These are phyloP conservation scores for Aldabrachelys gigantea DNA, from an alignment of 2,113 vertebrate species.

Conservation along the genomic window DNA sequence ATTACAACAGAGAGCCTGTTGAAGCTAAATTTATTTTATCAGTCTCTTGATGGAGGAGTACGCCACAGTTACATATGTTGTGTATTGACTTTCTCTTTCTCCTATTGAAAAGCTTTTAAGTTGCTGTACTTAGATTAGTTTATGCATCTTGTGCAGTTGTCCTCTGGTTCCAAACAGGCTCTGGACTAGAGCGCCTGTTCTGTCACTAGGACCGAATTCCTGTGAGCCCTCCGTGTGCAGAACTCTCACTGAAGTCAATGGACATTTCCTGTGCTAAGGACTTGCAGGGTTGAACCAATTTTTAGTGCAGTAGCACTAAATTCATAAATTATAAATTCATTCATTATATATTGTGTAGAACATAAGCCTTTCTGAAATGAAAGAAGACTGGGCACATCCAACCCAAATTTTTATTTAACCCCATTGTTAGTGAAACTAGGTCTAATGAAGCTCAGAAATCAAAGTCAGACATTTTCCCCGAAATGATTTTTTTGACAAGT, in stretches of 20 bases:
- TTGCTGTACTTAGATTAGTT: background rate
- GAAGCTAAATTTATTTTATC: conserved; percentile 4
- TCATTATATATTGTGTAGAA: too few species aligned
- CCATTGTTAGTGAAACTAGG: background rate
- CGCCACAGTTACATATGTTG: background rate
- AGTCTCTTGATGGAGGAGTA: background rate
- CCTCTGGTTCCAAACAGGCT: background rate
- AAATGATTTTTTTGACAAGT: background rate
- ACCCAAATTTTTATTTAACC: background rate
- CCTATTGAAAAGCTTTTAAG: background rate
- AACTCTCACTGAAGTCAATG: background rate
- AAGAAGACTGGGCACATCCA: background rate
- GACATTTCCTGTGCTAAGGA: background rate
- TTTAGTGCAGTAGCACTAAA: background rate
- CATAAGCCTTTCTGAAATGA: rapidly evolving
- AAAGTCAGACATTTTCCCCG: background rate
- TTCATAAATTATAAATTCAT: background rate
- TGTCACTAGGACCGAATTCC: rapidly evolving
- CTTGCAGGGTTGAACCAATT: background rate
- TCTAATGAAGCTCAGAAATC: background rate
- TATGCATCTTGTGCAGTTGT: background rate
- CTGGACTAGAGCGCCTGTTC: background rate
- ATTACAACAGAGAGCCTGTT: background rate
- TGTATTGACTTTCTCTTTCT: background rate
- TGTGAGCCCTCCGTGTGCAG: background rate